phyloP scores from a whole-genome alignment of 2,797 vertebrate species.

The Moxostoma hubbsi region DNA sequence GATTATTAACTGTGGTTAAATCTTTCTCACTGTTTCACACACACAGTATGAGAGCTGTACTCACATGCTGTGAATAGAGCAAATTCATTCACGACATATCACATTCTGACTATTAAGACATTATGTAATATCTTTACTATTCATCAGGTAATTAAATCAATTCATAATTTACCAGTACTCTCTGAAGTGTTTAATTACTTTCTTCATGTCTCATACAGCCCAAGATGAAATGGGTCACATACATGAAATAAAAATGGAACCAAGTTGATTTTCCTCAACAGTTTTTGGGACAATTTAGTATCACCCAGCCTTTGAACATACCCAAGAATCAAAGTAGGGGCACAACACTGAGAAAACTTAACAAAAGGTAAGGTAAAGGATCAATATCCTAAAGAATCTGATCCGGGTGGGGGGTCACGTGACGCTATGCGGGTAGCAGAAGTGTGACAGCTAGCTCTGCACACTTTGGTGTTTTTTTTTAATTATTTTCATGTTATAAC shows the following conservation, averaged over 20 bases:
- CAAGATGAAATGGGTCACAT: not conserved
- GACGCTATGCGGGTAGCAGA: too few species aligned
- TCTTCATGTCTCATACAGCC: not conserved
- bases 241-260: not conserved
- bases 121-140: too few species aligned
- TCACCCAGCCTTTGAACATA: not conserved
- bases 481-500: too few species aligned
- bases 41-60: not conserved
- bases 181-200: too few species aligned
- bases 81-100: too few species aligned
- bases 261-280: not conserved
- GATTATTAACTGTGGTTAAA: slow-evolving; percentile 62
- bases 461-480: too few species aligned
- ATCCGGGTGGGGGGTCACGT: too few species aligned
- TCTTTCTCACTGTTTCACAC: slow-evolving; percentile 32
- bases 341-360: too few species aligned
- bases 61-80: not conserved
- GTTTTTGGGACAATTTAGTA: not conserved
- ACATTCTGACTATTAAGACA: too few species aligned
- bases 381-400: slow-evolving; percentile 17
- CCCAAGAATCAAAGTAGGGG: not conserved
- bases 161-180: too few species aligned
- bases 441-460: too few species aligned
- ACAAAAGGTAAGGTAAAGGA: not conserved
- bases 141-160: too few species aligned